Evolutionary conservation across 2,888 invertebrate genomes (phyloP), one percentile per base, ranked within the genome.

Genomic region (Imbricaverruca yamaguchii): DNA sequence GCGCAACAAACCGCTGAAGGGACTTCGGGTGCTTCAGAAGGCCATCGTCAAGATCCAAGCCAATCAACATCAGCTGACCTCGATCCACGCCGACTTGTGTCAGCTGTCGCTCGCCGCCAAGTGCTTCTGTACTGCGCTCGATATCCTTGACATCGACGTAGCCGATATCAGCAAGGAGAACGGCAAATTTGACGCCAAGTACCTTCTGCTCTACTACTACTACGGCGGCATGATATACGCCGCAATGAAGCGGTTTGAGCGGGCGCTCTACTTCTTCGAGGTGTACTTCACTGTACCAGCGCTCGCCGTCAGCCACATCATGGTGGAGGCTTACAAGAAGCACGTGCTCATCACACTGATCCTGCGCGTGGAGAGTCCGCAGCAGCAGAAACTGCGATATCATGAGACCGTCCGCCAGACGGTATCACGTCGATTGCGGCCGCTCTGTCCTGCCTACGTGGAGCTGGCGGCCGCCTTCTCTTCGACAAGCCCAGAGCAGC

Each of bases 151-250:
- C 86, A 91, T 92, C 80, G 97, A 98, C 89, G 92, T 97, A 81
- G 95, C 95, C 83, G 94, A 95, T 84, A 96, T 98, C 85, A 93
- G 94, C 85, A 91, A 93, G 85, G 95, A 95, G 89, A 93, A 93
- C 86, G 92, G 92, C 84, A 91, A 92, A 86, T 93, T 93, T 88
- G 95, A 95, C 87, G 91, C 94, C 0, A 95, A 94, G 88, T 93
- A 95, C 87, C 97, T 97, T 87, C 90, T 98, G 81, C 90, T 96
- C 0, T 98, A 96, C 87, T 98, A 95, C 87, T 98, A 98, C 87
- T 98, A 98, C 87, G 97, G 97, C 82, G 98, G 98, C 81, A 96
- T 98, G 95, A 95, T 98, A 84, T 98, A 97, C 87, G 92, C 96
- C 81, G 94, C 95, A 18, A 88, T 97, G 85, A 96, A 97, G 87